Conservation (phyloP, 2,113 vertebrate genomes). For the Xenopus laevis region DNA sequence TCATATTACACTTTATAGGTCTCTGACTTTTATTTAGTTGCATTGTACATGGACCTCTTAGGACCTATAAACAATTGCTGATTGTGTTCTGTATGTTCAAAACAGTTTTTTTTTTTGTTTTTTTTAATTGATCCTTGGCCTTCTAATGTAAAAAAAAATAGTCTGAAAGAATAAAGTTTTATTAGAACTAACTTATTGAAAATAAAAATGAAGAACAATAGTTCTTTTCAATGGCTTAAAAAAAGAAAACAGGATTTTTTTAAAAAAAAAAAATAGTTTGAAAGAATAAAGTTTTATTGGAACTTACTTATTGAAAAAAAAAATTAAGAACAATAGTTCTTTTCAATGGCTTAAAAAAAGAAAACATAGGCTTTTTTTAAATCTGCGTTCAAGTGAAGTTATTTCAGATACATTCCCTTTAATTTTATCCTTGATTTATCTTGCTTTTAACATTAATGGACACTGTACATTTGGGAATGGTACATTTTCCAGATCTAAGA, state of each 20-base stretch:
- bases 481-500: slow-evolving; percentile 36
- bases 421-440: slow-evolving; percentile 42
- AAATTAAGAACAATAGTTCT: neutral
- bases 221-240: neutral
- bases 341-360: slow-evolving; percentile 8
- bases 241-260: slow-evolving; percentile 11
- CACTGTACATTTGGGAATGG: slow-evolving; percentile 40
- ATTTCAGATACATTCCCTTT: slow-evolving; percentile 18
- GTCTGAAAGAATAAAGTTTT: neutral
- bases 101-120: neutral
- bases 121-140: neutral
- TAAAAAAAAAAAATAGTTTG: no score
- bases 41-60: neutral
- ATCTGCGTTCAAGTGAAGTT: slow-evolving; percentile 12
- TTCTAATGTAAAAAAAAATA: neutral
- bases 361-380: slow-evolving; percentile 5
- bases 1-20: neutral
- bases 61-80: neutral
- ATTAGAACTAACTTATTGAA: neutral
- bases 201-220: neutral
- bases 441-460: slow-evolving; percentile 30
- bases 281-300: neutral
- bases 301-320: neutral
- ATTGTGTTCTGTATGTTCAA: neutral
- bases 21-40: neutral